Percentiles rank a stretch among this genome's conserved stretches.
Conservation (phyloP, 2,888 invertebrate genomes). For the Cryptosula pallasiana region DNA sequence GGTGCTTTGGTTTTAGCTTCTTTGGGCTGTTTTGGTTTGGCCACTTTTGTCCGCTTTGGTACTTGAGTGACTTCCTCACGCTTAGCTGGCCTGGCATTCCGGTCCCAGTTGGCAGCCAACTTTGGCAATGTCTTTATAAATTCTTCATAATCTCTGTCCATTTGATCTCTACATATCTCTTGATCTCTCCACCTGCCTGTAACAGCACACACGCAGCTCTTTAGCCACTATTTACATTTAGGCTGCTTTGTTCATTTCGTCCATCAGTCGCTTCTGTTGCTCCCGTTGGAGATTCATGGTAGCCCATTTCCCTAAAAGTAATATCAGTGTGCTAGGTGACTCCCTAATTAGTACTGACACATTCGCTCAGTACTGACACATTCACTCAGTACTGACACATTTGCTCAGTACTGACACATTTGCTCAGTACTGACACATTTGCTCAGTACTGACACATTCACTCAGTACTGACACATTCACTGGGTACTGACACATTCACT, state of each 20-base stretch:
- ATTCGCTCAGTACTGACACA: too few species aligned
- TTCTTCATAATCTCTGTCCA: conserved; percentile 25
- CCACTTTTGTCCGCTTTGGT: not conserved
- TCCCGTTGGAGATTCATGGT: conserved; percentile 21
- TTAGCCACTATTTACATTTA: not conserved
- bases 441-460: too few species aligned
- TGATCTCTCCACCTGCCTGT: conserved; percentile 24
- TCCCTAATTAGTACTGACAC: too few species aligned
- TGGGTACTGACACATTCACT: too few species aligned
- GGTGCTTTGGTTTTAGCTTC: not conserved
- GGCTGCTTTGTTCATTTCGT: conserved; percentile 1
- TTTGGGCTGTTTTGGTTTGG: not conserved
- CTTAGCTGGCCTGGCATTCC: not conserved
- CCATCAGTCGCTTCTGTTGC: conserved; percentile 15
- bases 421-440: too few species aligned
- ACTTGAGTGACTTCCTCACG: not conserved
- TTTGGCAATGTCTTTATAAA: conserved; percentile 19
- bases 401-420: too few species aligned
- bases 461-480: too few species aligned
- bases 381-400: too few species aligned
- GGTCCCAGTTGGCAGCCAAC: conserved; percentile 4
- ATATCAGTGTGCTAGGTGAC: too few species aligned
- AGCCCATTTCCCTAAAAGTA: conserved; percentile 23
- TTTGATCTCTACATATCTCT: conserved; percentile 1
- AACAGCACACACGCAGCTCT: not conserved